Evolutionary conservation across 2,797 vertebrate species (phyloP).

Genomic region (Sebastes cheni): DNA sequence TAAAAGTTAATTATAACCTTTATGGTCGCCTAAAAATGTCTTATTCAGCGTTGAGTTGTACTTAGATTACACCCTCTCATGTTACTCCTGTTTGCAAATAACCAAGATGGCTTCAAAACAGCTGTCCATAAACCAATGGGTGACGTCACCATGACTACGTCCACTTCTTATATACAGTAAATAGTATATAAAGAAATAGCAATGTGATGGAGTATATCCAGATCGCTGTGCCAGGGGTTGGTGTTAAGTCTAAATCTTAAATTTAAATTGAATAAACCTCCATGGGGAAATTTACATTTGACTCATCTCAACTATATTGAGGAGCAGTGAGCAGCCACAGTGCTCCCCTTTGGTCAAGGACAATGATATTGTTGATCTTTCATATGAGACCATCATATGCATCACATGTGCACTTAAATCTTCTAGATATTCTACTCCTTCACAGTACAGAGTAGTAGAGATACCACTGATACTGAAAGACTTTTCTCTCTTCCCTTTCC

Average conservation of each 20-base stretch:
- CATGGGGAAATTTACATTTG: background rate
- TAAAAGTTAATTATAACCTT: no score
- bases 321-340: background rate
- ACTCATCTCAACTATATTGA: constrained; percentile 1
- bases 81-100: no score
- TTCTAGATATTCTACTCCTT: background rate
- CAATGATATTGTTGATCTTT: background rate
- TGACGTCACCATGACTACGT: no score
- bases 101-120: no score
- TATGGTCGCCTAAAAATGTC: no score
- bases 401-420: background rate
- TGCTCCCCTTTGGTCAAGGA: background rate
- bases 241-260: background rate
- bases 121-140: no score
- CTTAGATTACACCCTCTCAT: no score
- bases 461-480: background rate
- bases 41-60: no score
- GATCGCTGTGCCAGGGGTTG: background rate
- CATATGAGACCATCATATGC: background rate
- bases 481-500: background rate
- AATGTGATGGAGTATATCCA: background rate
- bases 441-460: background rate
- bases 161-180: no score
- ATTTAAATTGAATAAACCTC: background rate
- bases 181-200: background rate